Conservation (phyloP, 2,113 vertebrate genomes). For the Ciconia stormi region DNA sequence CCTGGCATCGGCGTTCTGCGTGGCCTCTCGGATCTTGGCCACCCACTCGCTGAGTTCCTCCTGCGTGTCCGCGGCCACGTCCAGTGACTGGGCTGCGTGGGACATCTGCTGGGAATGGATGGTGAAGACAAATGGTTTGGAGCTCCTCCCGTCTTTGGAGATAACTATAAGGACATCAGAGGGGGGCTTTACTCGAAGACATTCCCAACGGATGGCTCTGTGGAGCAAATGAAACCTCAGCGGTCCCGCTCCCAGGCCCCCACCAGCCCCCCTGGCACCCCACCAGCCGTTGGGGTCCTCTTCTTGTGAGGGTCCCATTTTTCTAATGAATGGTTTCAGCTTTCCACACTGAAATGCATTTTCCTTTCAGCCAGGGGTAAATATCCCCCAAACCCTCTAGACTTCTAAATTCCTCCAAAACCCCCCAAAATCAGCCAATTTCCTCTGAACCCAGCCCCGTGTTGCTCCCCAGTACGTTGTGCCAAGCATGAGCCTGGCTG, state of each 20-base stretch:
- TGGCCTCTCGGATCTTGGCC: slow-evolving; percentile 91
- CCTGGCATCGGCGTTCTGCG: slow-evolving; percentile 92
- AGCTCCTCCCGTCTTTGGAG: slow-evolving; percentile 90
- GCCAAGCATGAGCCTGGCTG: background rate
- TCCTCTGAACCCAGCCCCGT: accelerated
- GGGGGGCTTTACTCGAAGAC: slow-evolving; percentile 78
- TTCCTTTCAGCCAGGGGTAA: background rate
- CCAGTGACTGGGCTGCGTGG: slow-evolving; percentile 78
- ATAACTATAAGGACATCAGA: slow-evolving; percentile 74
- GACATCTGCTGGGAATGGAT: slow-evolving; percentile 81
- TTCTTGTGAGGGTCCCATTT: background rate
- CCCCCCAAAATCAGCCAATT: background rate
- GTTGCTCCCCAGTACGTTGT: background rate
- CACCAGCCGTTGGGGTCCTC: background rate
- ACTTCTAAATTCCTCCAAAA: background rate
- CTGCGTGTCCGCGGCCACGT: slow-evolving; percentile 85
- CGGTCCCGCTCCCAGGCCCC: slow-evolving; percentile 5
- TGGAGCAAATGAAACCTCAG: slow-evolving; percentile 13
- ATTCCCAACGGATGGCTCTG: slow-evolving; percentile 37
- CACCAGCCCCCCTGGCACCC: background rate
- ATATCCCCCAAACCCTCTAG: background rate
- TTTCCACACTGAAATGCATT: background rate
- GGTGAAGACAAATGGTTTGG: slow-evolving; percentile 91
- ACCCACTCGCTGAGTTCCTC: slow-evolving; percentile 97
- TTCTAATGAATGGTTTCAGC: background rate